These are phyloP conservation scores for Stichodactyla helianthus DNA, from an alignment of 64 coral and sea anemone species.

Conservation along the genomic window DNA sequence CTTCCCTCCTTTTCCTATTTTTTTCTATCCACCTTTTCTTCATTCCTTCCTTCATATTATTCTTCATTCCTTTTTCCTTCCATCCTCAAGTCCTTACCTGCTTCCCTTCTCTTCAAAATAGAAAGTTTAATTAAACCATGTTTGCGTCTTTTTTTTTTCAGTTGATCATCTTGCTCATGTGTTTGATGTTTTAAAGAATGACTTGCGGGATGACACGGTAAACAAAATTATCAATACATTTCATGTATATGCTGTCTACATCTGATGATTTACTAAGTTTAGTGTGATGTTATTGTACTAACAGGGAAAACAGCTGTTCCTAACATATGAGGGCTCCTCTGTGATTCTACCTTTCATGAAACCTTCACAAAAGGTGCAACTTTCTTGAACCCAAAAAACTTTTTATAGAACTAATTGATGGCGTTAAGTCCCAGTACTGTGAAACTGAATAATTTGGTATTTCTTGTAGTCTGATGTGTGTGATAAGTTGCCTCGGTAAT, in stretches of 20 bases:
- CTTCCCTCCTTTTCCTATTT: neutral
- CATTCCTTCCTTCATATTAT: neutral
- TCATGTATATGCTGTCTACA: neutral
- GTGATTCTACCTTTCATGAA: conserved; percentile 92
- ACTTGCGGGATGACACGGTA: conserved; percentile 83
- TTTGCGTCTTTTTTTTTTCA: conserved; percentile 14
- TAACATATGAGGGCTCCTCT: conserved; percentile 72
- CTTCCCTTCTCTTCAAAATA: neutral
- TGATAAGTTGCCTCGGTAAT: too few relatives aligned
- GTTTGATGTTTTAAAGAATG: conserved; percentile 89
- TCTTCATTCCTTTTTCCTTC: too few relatives aligned
- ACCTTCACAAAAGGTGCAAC: conserved; percentile 66
- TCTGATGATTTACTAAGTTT: neutral
- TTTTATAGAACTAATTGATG: neutral
- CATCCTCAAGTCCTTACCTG: neutral
- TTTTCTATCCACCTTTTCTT: neutral
- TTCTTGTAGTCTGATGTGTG: too few relatives aligned
- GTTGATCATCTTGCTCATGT: conserved; percentile 81
- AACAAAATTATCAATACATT: neutral
- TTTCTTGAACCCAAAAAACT: neutral
- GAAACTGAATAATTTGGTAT: too few relatives aligned
- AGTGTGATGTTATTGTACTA: neutral
- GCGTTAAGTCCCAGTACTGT: too few relatives aligned
- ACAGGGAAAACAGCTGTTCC: conserved; percentile 88
- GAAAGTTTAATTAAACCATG: neutral